phyloP scores from a whole-genome alignment of 2,797 vertebrate genomes.

The Catamblyrhynchus diadema region DNA sequence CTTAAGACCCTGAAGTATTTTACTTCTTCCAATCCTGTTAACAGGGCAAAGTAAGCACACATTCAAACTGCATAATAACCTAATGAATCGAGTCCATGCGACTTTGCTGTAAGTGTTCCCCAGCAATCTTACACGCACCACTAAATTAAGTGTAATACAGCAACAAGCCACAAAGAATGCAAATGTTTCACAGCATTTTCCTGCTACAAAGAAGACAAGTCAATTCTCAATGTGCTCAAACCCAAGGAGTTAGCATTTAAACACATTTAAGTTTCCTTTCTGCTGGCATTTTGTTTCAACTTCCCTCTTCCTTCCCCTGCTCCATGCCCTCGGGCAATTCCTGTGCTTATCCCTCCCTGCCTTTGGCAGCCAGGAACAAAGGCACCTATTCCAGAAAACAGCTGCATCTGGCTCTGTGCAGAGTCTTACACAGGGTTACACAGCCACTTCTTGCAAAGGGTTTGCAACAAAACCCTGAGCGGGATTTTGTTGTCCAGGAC shows the following conservation, averaged over 20 bases:
- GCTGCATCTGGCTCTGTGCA: background rate
- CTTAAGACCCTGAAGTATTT: background rate
- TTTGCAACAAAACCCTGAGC: background rate
- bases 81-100: conserved; percentile 13
- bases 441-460: background rate
- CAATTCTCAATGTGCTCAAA: background rate
- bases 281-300: background rate
- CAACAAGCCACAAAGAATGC: background rate
- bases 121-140: background rate
- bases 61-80: background rate
- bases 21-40: conserved; percentile 18
- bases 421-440: background rate
- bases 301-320: background rate
- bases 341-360: background rate
- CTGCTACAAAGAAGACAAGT: background rate
- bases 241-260: background rate
- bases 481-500: background rate
- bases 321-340: background rate
- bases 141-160: background rate
- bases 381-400: background rate
- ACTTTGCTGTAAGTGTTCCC: background rate
- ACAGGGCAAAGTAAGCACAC: background rate
- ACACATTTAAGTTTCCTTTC: background rate
- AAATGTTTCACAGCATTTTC: background rate
- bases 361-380: conserved; percentile 25